Evolutionary conservation across 2,113 vertebrate genomes (phyloP).

Genomic region (Macquaria ambigua): DNA sequence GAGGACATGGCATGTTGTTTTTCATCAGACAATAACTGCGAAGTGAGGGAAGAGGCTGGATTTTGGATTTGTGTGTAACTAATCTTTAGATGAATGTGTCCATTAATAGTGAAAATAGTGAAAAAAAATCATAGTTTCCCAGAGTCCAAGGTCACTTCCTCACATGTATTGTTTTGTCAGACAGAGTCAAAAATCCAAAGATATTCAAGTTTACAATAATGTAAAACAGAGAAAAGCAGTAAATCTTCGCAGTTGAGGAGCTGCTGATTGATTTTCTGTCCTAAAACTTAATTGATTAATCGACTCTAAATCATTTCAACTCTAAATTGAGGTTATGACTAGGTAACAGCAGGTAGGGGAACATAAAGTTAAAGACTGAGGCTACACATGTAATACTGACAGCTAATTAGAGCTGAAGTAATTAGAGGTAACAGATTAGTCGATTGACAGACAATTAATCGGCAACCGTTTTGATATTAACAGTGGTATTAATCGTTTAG

Average conservation of each 20-base stretch:
- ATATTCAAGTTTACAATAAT: background rate
- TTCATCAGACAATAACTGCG: background rate
- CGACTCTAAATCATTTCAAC: background rate
- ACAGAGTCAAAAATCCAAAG: background rate
- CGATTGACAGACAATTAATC: background rate
- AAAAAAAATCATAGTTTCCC: background rate
- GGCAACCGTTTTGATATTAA: background rate
- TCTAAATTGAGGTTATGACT: background rate
- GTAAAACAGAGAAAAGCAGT: background rate
- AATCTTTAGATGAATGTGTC: background rate
- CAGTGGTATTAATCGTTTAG: too few species aligned
- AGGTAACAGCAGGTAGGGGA: background rate
- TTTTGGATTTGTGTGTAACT: too few species aligned
- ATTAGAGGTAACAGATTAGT: background rate
- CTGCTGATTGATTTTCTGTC: background rate
- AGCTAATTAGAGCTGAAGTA: background rate
- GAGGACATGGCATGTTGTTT: background rate
- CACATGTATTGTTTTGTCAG: conserved; percentile 20
- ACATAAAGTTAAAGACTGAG: background rate
- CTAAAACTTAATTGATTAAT: background rate
- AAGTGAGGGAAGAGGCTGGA: background rate
- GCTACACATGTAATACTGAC: background rate
- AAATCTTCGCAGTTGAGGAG: background rate
- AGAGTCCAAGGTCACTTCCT: conserved; percentile 5
- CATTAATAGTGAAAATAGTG: background rate